Evolutionary conservation across 2,888 invertebrate species (phyloP), one percentile per base, ranked within the genome.

Genomic region (Ectobius pallidus): DNA sequence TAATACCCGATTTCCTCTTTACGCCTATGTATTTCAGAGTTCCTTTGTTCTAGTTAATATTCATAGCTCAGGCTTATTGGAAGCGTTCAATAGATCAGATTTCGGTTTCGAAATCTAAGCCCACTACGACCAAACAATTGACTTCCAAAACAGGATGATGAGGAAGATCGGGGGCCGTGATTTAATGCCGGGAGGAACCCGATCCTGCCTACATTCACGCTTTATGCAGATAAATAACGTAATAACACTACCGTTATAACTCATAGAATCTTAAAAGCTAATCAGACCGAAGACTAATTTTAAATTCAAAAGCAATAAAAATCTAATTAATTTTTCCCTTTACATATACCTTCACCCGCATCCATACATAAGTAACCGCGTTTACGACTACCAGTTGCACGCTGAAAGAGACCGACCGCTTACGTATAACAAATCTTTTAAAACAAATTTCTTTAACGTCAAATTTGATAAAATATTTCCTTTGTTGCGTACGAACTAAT

Each of bases 261-360:
- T 58, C 32, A 58, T 58, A 25, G n/a, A 58, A 30, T 25, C 16
- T 30, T 58, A 58, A 58, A 58, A 58, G 27, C 58, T 58, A 58
- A 58, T 58, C 30, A 32, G 14, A 32, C 30, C 58, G 58, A 20
- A 18, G 65, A 46, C 65, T 65, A 65, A 65, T 65, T 65, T 65
- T 30, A 46, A 27, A 65, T 61, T 44, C 61, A 71, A 70, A 71
- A 63, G 52, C 69, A 20, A 69, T 58, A 55, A 52, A 52, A 69
- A 58, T 44, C 32, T 69, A 55, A 55, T 69, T 58, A 58, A 69
- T 55, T n/a, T 65, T 52, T 55, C 27, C 16, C 42, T 44, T 44
- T 42, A 42, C 9, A 65, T 27, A n/a, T n/a, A n/a, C n/a, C n/a
- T n/a, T n/a, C n/a, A 65, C 20, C 44, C 22, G 39, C 55, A 52